A percentile compares a stretch with the other conserved stretches of the same genome.
Conservation (phyloP, 2,797 vertebrate species). For the Paramormyrops hopkinsi region DNA sequence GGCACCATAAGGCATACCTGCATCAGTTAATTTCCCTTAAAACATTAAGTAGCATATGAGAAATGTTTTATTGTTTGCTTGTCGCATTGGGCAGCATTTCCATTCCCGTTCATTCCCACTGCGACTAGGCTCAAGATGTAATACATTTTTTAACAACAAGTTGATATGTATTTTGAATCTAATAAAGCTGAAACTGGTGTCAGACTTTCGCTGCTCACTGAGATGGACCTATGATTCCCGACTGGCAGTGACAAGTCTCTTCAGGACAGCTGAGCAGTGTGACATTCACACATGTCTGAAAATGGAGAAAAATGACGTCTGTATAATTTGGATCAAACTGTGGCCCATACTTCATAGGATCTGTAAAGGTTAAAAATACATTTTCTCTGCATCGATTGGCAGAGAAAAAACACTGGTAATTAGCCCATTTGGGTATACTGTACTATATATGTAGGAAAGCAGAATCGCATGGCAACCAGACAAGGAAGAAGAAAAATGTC, state of each 20-base stretch:
- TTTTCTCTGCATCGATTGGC: not conserved
- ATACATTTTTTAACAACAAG: not conserved
- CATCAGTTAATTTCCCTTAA: not conserved
- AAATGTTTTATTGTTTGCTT: not conserved
- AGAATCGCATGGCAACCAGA: not conserved
- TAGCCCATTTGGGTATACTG: not conserved
- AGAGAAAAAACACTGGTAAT: not conserved
- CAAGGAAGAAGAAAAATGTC: not conserved
- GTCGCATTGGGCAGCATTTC: not conserved
- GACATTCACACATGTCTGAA: not conserved
- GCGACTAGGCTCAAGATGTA: not conserved
- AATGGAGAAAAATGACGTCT: not conserved
- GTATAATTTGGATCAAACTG: not conserved
- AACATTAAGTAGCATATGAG: not conserved
- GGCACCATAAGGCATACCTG: not conserved
- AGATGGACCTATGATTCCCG: not conserved
- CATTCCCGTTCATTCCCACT: not conserved
- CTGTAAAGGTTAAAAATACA: not conserved
- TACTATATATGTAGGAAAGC: not conserved
- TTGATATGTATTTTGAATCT: slow-evolving; percentile 43
- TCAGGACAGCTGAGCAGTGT: not conserved
- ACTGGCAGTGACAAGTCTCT: not conserved
- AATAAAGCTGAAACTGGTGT: slow-evolving; percentile 51
- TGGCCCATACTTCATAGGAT: not conserved
- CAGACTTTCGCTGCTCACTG: not conserved